Percentiles rank a stretch among this genome's conserved stretches.
Conservation (phyloP, 2,888 invertebrate species). For the Drosophila melanosoma region DNA sequence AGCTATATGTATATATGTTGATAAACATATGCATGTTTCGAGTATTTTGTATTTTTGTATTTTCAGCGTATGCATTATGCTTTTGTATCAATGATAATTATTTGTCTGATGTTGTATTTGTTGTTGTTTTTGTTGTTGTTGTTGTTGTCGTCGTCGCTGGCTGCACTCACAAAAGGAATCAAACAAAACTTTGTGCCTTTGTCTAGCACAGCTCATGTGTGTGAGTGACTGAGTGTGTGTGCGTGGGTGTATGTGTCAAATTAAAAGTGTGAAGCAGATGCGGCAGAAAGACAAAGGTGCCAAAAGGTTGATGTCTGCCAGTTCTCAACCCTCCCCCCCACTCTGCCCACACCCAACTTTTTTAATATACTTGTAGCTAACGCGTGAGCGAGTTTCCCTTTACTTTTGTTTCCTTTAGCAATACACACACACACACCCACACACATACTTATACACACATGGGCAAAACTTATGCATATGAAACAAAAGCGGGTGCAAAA, state of each 20-base stretch:
- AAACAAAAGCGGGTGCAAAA: conserved; percentile 56
- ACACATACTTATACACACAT: background rate
- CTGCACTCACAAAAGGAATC: conserved; percentile 80
- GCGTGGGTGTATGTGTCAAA: conserved; percentile 67
- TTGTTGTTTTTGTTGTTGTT: conserved; percentile 2
- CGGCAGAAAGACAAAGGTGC: conserved; percentile 74
- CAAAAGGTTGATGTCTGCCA: conserved; percentile 69
- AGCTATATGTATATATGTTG: conserved; percentile 38
- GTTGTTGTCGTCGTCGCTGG: conserved; percentile 41
- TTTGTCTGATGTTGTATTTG: conserved; percentile 64
- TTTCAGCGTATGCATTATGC: conserved; percentile 43
- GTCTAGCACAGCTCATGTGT: conserved; percentile 39
- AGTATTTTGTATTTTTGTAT: conserved; percentile 28
- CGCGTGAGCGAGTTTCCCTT: conserved; percentile 52
- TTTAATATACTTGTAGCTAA: conserved; percentile 72
- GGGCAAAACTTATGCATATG: conserved; percentile 57
- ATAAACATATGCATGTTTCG: conserved; percentile 40
- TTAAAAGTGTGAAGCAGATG: conserved; percentile 80
- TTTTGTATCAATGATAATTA: conserved; percentile 81
- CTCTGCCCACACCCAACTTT: conserved; percentile 26
- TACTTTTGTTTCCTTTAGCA: conserved; percentile 43
- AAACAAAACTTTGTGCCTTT: conserved; percentile 81
- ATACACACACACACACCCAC: conserved; percentile 5
- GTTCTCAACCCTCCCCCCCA: background rate
- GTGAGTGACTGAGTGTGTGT: conserved; percentile 31